A percentile compares a stretch with the other conserved stretches of the same genome.
Evolutionary conservation across 1,140 invertebrate species (phyloP).

Genomic region (Gyrodactylus bullatarudis): DNA sequence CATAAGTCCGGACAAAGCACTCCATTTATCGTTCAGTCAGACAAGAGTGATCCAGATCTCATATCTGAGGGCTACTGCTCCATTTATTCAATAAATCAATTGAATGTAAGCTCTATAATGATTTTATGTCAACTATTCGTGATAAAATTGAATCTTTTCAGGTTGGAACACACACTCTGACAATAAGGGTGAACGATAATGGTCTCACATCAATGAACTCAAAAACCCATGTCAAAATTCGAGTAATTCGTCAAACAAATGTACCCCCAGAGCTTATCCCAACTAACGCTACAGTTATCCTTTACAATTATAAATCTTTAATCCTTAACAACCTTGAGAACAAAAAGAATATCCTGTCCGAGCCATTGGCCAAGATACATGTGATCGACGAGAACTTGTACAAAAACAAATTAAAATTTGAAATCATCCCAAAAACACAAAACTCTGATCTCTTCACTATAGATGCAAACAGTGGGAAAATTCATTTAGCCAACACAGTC

Average conservation of each 20-base stretch:
- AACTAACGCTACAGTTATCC: not conserved
- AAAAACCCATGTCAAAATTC: not conserved
- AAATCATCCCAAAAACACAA: not conserved
- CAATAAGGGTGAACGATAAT: not conserved
- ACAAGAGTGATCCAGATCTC: not conserved
- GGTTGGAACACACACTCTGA: not conserved
- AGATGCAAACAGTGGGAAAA: not conserved
- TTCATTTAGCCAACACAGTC: not conserved
- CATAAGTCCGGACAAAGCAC: not conserved
- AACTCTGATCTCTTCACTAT: not conserved
- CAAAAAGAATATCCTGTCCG: not conserved
- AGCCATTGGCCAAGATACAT: not conserved
- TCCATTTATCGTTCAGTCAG: not conserved
- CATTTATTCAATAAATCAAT: not conserved
- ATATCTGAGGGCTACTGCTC: not conserved
- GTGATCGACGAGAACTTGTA: not conserved
- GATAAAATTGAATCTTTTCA: no score
- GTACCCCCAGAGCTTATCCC: not conserved
- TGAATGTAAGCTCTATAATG: not conserved
- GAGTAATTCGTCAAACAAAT: not conserved
- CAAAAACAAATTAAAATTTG: not conserved
- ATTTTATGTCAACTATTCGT: no score
- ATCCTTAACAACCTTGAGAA: not conserved
- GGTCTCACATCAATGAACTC: not conserved
- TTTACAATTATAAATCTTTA: not conserved